These are phyloP conservation scores for Shargacucullia verbasci DNA, from an alignment of 2,888 invertebrate species.

Conservation along the genomic window DNA sequence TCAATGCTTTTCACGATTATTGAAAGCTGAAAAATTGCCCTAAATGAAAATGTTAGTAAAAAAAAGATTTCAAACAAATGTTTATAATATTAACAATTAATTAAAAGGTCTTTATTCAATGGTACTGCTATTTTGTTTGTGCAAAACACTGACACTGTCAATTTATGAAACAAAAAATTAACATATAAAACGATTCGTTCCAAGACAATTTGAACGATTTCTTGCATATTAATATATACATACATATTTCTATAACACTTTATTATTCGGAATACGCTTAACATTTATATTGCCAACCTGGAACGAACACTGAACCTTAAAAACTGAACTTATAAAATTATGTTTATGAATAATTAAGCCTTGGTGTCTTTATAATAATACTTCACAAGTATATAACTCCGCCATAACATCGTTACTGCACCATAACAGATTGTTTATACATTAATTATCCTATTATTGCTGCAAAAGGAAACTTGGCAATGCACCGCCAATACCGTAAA, in stretches of 20 bases:
- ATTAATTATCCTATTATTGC: slow-evolving; percentile 51
- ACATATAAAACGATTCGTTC: slow-evolving; percentile 11
- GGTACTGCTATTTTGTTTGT: slow-evolving; percentile 54
- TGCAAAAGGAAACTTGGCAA: slow-evolving; percentile 35
- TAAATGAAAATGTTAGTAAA: slow-evolving; percentile 56
- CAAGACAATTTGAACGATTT: slow-evolving; percentile 23
- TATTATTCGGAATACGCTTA: slow-evolving; percentile 11
- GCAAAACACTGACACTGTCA: slow-evolving; percentile 42
- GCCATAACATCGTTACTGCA: slow-evolving; percentile 30
- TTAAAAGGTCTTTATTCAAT: slow-evolving; percentile 55
- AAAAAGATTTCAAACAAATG: slow-evolving; percentile 54
- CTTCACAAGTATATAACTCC: slow-evolving; percentile 46
- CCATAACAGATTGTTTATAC: slow-evolving; percentile 26
- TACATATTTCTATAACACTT: slow-evolving; percentile 17
- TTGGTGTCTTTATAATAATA: slow-evolving; percentile 60
- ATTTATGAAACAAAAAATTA: slow-evolving; percentile 27
- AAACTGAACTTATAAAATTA: slow-evolving; percentile 32
- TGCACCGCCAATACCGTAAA: slow-evolving; percentile 36
- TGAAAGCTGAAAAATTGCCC: slow-evolving; percentile 44
- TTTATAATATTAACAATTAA: slow-evolving; percentile 45
- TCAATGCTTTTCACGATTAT: slow-evolving; percentile 24
- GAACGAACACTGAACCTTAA: slow-evolving; percentile 24
- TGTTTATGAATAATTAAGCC: slow-evolving; percentile 50
- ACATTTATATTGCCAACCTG: slow-evolving; percentile 25
- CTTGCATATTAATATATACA: too few species aligned